These are phyloP conservation scores for Hemicordylus capensis DNA, from an alignment of 2,113 vertebrate genomes.

Conservation along the genomic window DNA sequence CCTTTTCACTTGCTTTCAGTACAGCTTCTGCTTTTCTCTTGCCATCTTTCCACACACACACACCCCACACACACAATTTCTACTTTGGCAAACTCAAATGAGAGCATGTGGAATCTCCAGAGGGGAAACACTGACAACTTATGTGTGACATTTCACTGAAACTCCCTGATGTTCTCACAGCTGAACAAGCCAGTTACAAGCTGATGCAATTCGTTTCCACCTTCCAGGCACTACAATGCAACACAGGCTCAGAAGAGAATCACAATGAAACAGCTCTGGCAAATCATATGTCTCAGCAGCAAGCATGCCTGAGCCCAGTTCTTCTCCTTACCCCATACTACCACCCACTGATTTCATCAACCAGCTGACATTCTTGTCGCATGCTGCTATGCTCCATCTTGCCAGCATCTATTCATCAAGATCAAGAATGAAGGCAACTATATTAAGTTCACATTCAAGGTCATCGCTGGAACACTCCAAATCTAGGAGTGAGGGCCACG, in stretches of 20 bases:
- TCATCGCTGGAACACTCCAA: background rate
- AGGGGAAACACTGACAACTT: background rate
- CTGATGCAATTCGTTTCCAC: background rate
- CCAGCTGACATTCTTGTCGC: background rate
- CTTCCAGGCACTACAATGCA: background rate
- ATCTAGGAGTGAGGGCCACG: background rate
- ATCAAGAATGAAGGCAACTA: background rate
- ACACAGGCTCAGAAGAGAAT: background rate
- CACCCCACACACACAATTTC: too few relatives aligned
- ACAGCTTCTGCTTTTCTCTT: background rate
- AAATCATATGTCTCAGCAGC: background rate
- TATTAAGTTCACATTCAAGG: background rate
- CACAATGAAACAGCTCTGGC: background rate
- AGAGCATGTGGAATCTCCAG: background rate
- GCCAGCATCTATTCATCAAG: background rate
- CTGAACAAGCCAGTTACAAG: constrained; percentile 1
- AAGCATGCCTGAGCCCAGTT: background rate
- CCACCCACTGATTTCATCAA: background rate
- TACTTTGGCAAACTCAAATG: background rate
- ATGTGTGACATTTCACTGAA: background rate
- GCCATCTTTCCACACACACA: background rate
- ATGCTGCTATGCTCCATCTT: background rate
- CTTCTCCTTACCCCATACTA: background rate
- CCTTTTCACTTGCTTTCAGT: background rate
- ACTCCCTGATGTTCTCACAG: background rate